Evolutionary conservation across 2,888 invertebrate species (phyloP).

Genomic region (Drosophila lacicola): DNA sequence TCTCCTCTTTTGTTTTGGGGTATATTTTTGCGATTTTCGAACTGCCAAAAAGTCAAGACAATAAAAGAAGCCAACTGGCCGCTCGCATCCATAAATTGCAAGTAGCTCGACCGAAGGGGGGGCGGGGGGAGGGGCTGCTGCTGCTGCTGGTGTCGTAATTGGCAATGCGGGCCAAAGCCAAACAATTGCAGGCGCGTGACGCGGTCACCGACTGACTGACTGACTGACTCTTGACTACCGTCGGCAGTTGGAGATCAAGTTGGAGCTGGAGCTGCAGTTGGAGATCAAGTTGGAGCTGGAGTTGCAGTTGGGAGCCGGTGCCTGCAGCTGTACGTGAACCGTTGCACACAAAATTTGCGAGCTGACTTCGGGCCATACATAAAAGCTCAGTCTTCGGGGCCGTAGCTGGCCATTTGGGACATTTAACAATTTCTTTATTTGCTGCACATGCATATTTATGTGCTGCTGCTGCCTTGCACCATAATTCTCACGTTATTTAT

Average conservation of each 20-base stretch:
- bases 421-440: constrained; percentile 77
- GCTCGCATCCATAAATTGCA: constrained; percentile 74
- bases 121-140: constrained; percentile 6
- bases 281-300: constrained; percentile 6
- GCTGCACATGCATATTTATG: constrained; percentile 75
- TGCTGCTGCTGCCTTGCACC: constrained; percentile 53
- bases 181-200: constrained; percentile 74
- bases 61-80: constrained; percentile 44
- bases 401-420: constrained; percentile 54
- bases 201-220: constrained; percentile 58
- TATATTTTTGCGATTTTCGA: constrained; percentile 21
- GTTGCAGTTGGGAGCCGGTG: background rate
- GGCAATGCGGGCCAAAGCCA: constrained; percentile 74
- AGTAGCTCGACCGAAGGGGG: constrained; percentile 12
- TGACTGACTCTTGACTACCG: constrained; percentile 37
- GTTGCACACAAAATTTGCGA: constrained; percentile 54
- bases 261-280: constrained; percentile 2
- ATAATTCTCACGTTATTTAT: constrained; percentile 79
- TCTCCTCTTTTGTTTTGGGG: constrained; percentile 30
- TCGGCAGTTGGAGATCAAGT: background rate
- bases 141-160: constrained; percentile 78
- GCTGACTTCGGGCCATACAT: constrained; percentile 52
- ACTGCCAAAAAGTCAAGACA: constrained; percentile 51
- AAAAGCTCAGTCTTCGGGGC: constrained; percentile 4
- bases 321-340: constrained; percentile 20